phyloP scores from a whole-genome alignment of 1,140 invertebrate species.

The Babylonia areolata region DNA sequence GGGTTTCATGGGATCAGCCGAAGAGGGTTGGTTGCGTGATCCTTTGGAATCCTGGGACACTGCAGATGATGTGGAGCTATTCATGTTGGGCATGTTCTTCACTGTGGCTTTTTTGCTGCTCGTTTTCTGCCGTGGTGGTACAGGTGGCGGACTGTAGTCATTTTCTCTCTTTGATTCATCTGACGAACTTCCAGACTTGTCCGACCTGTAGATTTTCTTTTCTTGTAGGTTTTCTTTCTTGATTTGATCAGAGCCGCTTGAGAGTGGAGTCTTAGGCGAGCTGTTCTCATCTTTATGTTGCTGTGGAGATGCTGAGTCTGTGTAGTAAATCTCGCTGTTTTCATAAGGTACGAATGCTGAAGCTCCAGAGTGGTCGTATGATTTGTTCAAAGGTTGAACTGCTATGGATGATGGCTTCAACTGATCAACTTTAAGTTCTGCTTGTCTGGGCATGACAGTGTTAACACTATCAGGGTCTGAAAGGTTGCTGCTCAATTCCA shows the following conservation, averaged over 20 bases:
- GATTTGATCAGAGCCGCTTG: constrained; percentile 21
- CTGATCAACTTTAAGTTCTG: neutral
- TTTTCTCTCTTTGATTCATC: neutral
- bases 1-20: neutral
- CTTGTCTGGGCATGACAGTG: neutral
- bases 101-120: neutral
- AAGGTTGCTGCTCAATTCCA: neutral
- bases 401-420: neutral
- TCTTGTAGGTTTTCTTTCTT: constrained; percentile 11
- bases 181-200: constrained; percentile 9
- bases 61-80: neutral
- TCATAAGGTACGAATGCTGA: constrained; percentile 15
- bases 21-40: neutral
- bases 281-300: neutral
- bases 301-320: neutral
- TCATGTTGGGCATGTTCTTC: neutral
- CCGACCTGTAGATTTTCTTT: neutral
- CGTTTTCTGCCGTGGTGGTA: constrained; percentile 27
- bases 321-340: constrained; percentile 37
- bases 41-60: neutral
- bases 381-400: neutral
- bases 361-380: neutral
- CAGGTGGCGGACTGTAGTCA: neutral
- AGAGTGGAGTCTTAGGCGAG: neutral
- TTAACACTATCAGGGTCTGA: neutral